Percentiles rank a stretch among this genome's conserved stretches.
Evolutionary conservation across 2,888 invertebrate species (phyloP).

Genomic region (Pogonocherus hispidulus): DNA sequence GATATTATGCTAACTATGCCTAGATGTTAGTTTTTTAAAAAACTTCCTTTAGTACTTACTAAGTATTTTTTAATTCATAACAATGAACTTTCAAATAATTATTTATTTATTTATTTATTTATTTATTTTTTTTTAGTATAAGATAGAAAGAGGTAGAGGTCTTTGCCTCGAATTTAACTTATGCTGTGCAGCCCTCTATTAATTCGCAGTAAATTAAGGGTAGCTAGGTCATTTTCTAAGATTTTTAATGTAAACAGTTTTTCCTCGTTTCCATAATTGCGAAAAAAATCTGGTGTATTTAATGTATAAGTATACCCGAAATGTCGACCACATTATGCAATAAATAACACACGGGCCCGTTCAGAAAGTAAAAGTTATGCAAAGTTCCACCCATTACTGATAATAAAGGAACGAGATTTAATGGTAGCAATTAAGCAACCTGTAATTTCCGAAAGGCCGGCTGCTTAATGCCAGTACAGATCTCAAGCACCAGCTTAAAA

Average conservation of each 20-base stretch:
- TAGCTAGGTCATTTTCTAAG: no score
- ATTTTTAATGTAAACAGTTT: neutral
- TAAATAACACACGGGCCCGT: neutral
- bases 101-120: no score
- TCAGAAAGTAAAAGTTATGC: conserved; percentile 2
- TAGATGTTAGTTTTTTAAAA: no score
- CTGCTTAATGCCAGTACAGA: conserved; percentile 2
- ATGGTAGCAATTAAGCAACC: conserved; percentile 4
- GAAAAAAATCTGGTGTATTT: neutral
- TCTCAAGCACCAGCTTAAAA: neutral
- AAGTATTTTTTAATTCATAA: no score
- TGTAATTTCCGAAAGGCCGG: conserved; percentile 4
- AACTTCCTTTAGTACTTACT: no score
- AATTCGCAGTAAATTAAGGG: no score
- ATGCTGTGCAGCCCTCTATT: no score
- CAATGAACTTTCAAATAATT: no score
- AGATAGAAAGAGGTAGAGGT: no score
- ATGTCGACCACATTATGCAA: neutral
- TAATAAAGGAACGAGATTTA: neutral
- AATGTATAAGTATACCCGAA: neutral
- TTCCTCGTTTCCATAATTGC: neutral
- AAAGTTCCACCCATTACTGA: neutral
- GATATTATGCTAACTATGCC: no score
- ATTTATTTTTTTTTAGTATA: no score
- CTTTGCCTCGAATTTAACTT: no score